These are phyloP conservation scores for Hirtodrosophila histrioides DNA, from an alignment of 2,888 invertebrate species.

Conservation along the genomic window DNA sequence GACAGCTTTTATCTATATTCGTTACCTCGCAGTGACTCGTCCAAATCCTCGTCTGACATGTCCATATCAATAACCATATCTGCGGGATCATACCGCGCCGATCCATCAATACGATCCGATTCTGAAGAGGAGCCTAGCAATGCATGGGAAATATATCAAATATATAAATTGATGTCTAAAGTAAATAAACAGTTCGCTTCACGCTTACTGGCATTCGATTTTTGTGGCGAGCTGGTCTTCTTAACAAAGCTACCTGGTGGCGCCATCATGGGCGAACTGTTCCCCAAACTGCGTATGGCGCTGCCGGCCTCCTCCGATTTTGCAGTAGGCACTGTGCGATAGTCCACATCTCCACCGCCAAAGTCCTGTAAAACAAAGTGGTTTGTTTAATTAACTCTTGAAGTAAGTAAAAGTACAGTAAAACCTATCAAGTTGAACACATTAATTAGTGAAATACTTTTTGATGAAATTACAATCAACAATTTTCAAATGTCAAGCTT, in stretches of 20 bases:
- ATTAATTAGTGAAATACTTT: no score
- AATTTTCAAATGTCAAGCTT: no score
- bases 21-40: slow-evolving; percentile 83
- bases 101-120: slow-evolving; percentile 77
- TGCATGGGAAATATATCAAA: not conserved
- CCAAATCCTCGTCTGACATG: slow-evolving; percentile 91
- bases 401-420: slow-evolving; percentile 4
- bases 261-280: slow-evolving; percentile 64
- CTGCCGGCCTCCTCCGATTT: slow-evolving; percentile 50
- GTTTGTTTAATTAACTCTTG: not conserved
- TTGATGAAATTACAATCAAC: no score
- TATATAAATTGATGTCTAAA: no score
- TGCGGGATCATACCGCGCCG: slow-evolving; percentile 84
- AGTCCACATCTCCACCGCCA: slow-evolving; percentile 79
- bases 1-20: no score
- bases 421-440: not conserved
- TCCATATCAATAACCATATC: slow-evolving; percentile 95
- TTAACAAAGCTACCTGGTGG: slow-evolving; percentile 59
- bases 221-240: slow-evolving; percentile 73
- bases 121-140: slow-evolving; percentile 77
- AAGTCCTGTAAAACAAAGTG: slow-evolving; percentile 66
- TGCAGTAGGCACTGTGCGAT: slow-evolving; percentile 57
- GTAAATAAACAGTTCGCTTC: no score
- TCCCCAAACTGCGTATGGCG: slow-evolving; percentile 53
- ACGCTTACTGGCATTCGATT: slow-evolving; percentile 79